A percentile compares a stretch with the other conserved stretches of the same genome.
phyloP scores from a whole-genome alignment of 1,140 invertebrate species.

The Dreissena polymorpha region DNA sequence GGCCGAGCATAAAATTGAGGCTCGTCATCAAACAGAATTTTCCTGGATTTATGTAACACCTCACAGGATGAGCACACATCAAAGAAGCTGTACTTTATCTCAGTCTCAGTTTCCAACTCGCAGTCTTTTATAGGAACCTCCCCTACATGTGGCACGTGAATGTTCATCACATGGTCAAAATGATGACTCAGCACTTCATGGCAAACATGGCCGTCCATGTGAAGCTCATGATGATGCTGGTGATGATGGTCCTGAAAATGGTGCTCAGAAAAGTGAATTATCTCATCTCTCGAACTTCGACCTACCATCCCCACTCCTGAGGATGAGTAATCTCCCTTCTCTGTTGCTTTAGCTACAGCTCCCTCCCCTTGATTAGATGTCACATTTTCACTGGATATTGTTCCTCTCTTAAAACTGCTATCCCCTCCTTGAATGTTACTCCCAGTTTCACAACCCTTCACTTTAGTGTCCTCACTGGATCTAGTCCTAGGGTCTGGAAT shows the following conservation, averaged over 20 bases:
- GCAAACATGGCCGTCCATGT: slow-evolving; percentile 45
- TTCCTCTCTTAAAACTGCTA: slow-evolving; percentile 8
- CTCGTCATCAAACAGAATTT: slow-evolving; percentile 67
- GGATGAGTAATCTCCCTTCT: slow-evolving; percentile 6
- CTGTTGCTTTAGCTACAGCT: slow-evolving; percentile 47
- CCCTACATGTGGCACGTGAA: slow-evolving; percentile 46
- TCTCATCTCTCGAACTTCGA: neutral
- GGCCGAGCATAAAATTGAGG: slow-evolving; percentile 50
- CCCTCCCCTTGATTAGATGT: slow-evolving; percentile 29
- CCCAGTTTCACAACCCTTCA: neutral
- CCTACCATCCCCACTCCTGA: slow-evolving; percentile 9
- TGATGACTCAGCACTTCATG: slow-evolving; percentile 40
- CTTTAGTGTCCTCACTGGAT: neutral
- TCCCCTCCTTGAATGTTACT: slow-evolving; percentile 11
- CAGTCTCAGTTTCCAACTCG: slow-evolving; percentile 36
- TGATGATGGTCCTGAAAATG: too few relatives aligned
- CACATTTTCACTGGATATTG: neutral
- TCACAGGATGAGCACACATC: slow-evolving; percentile 63
- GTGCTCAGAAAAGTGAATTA: slow-evolving; percentile 27
- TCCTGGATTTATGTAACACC: slow-evolving; percentile 61
- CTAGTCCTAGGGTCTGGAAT: slow-evolving; percentile 11
- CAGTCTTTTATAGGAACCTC: slow-evolving; percentile 32
- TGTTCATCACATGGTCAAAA: slow-evolving; percentile 51
- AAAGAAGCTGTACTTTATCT: slow-evolving; percentile 52
- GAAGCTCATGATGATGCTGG: neutral